Base-by-base conservation (phyloP, 2,113 vertebrate species). In the Bos javanicus region DNA sequence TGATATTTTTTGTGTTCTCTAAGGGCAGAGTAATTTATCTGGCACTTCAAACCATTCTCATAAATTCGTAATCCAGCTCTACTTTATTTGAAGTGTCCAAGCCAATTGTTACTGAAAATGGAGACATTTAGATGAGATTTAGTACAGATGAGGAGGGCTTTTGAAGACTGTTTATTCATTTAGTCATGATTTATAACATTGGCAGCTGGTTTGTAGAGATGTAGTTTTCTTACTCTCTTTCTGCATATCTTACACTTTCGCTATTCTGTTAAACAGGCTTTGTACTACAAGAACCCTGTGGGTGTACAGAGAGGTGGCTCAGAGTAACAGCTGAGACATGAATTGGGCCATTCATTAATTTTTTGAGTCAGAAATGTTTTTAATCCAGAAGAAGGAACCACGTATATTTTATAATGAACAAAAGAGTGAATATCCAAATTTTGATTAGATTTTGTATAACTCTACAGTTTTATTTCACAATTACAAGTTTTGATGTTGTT, bases 331-430 rank as follows among this genome's bases (percentile, higher is more conserved):
- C 85, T 90, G 91, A 97, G 90, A 95, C 71, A 93, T 98, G 97
- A 98, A 95, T 97, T 62, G 43, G 46, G n/a, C 87, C 95, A 97
- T 98, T 98, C 97, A 97, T 97, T 97, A 96, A 87, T 95, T 82
- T 90, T 81, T 96, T 94, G 80, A 96, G 88, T 96, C 33, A 98
- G 76, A 98, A 95, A 87, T 97, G 74, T 85, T 97, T 97, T 94
- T 96, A 97, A 97, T 97, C 36, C 30, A 92, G 76, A 94, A 94
- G 84, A 94, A 98, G 56, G 89, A 96, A 87, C 62, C 80, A 76
- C 39, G 60, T 90, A 67, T 48, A 84, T 39, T 95, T 78, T 96
- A 62, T 97, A 90, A 80, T 95, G 87, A 96, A 97, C 90, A 96
- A 96, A 74, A 97, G 78, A 90, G 23, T 93, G 83, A 89, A 91